These are phyloP conservation scores for Spicauda simplicius DNA, from an alignment of 2,888 invertebrate species.

Conservation along the genomic window DNA sequence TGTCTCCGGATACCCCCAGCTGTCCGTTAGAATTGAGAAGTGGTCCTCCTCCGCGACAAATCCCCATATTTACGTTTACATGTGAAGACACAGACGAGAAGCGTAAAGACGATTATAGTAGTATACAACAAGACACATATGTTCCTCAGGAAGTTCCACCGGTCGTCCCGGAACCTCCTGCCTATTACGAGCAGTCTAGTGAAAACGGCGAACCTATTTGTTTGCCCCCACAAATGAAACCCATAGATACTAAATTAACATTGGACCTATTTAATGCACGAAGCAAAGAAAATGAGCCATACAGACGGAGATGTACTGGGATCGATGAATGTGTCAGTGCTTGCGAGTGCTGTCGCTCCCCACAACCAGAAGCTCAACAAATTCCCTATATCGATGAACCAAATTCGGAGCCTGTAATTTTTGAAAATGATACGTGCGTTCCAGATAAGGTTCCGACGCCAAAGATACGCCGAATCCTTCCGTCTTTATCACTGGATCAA, in stretches of 20 bases:
- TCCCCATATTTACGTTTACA: conserved; percentile 76
- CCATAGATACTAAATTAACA: conserved; percentile 71
- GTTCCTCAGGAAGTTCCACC: conserved; percentile 56
- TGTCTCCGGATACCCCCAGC: conserved; percentile 73
- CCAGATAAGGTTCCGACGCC: conserved; percentile 65
- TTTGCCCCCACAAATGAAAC: conserved; percentile 73
- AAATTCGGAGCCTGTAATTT: conserved; percentile 74
- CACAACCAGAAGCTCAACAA: conserved; percentile 70
- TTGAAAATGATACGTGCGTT: conserved; percentile 64
- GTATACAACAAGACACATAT: conserved; percentile 51
- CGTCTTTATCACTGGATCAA: conserved; percentile 71
- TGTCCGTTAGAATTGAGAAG: conserved; percentile 64
- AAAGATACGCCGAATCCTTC: conserved; percentile 74
- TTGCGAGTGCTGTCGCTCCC: conserved; percentile 77
- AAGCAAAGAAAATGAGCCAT: conserved; percentile 53
- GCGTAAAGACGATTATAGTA: conserved; percentile 48
- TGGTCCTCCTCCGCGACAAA: conserved; percentile 51
- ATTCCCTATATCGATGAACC: conserved; percentile 81
- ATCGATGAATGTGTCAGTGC: conserved; percentile 75
- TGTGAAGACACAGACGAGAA: conserved; percentile 74
- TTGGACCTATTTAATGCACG: conserved; percentile 66
- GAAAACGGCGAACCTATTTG: conserved; percentile 64
- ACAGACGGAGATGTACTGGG: conserved; percentile 67
- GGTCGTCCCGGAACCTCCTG: conserved; percentile 59
- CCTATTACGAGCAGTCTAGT: conserved; percentile 61